Percentiles rank a stretch among this genome's conserved stretches.
phyloP scores from a whole-genome alignment of 2,888 invertebrate species.

The Lamellibrachia columna region DNA sequence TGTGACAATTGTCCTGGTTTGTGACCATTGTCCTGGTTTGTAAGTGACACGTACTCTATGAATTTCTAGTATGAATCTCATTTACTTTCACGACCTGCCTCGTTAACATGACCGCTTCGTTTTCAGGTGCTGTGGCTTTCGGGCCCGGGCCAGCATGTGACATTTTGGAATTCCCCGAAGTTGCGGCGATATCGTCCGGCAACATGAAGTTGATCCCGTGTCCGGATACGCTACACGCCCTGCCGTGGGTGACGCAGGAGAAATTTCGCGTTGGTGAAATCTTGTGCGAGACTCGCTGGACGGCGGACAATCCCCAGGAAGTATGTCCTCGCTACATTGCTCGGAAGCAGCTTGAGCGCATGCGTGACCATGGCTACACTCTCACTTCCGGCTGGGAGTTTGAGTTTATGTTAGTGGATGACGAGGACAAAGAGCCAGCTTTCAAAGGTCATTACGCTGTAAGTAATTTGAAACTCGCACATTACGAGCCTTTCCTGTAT shows the following conservation, averaged over 20 bases:
- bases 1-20: no score
- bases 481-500: not conserved
- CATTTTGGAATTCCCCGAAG: no score
- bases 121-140: no score
- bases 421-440: not conserved
- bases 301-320: conserved; percentile 25
- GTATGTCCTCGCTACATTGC: conserved; percentile 30
- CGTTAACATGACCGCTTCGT: no score
- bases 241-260: conserved; percentile 31
- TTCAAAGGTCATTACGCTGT: not conserved
- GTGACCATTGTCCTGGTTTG: no score
- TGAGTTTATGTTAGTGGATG: not conserved
- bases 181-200: no score
- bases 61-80: no score
- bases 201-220: not conserved
- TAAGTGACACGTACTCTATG: no score
- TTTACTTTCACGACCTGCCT: no score
- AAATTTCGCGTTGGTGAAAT: conserved; percentile 33
- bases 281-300: conserved; percentile 32
- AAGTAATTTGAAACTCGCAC: no score
- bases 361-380: conserved; percentile 30
- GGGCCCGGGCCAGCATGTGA: no score
- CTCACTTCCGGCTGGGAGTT: conserved; percentile 19
- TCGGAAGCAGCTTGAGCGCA: conserved; percentile 29
- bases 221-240: conserved; percentile 25